These are phyloP conservation scores for Chelonus insularis DNA, from an alignment of 1,140 invertebrate genomes.

Conservation along the genomic window DNA sequence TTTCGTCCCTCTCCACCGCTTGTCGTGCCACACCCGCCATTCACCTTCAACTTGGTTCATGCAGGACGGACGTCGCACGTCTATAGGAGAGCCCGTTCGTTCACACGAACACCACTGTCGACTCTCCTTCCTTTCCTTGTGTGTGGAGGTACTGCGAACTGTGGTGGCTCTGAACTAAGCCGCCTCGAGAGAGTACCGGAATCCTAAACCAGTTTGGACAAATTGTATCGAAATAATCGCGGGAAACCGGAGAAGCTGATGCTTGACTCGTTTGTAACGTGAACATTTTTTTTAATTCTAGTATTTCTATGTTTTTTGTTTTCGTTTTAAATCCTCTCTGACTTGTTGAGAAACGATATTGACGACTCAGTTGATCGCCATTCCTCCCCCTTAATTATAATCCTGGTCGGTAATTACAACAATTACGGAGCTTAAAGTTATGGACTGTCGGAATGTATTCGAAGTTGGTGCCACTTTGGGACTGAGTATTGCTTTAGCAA, in stretches of 20 bases:
- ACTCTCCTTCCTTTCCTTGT: not conserved
- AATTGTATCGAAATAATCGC: constrained; percentile 33
- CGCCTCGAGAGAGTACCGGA: constrained; percentile 31
- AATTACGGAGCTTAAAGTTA: constrained; percentile 39
- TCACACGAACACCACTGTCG: constrained; percentile 9
- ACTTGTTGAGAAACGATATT: no score
- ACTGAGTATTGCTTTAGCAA: not conserved
- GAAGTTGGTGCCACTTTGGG: constrained; percentile 25
- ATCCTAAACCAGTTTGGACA: constrained; percentile 39
- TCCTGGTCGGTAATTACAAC: constrained; percentile 32
- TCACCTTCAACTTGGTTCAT: constrained; percentile 53
- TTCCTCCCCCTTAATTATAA: no score
- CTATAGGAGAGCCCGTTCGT: constrained; percentile 20
- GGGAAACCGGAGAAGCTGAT: constrained; percentile 1
- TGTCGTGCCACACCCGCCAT: constrained; percentile 50
- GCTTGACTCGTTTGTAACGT: not conserved
- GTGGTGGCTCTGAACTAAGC: not conserved
- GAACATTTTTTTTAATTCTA: not conserved
- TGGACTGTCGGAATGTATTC: constrained; percentile 37
- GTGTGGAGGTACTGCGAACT: not conserved
- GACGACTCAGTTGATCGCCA: no score
- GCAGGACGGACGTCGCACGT: constrained; percentile 24
- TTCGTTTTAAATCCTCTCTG: not conserved
- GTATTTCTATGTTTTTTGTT: not conserved
- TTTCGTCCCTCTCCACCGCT: constrained; percentile 36